Percentiles rank a stretch among this genome's conserved stretches.
Evolutionary conservation across 2,797 vertebrate species (phyloP).

Genomic region (Pygocentrus nattereri): DNA sequence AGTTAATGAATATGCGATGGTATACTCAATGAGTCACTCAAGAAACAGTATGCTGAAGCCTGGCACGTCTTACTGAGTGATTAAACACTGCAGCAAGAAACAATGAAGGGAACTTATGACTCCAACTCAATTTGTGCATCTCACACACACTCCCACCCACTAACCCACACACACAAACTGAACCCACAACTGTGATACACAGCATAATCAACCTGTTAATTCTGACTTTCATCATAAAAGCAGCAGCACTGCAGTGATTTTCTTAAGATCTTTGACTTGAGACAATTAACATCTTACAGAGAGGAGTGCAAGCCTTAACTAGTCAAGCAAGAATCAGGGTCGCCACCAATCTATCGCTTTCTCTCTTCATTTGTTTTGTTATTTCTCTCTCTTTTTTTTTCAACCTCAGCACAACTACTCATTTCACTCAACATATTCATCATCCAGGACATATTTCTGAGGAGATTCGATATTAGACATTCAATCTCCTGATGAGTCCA

Average conservation of each 20-base stretch:
- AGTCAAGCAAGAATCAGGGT: neutral
- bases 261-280: neutral
- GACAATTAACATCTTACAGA: constrained; percentile 21
- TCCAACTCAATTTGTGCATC: constrained; percentile 11
- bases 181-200: neutral
- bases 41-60: neutral
- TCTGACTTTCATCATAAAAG: constrained; percentile 14
- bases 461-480: too few species aligned
- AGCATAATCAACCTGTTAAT: constrained; percentile 41
- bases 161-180: neutral
- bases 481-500: too few species aligned
- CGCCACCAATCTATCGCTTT: neutral
- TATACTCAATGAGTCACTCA: constrained; percentile 15
- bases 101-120: neutral
- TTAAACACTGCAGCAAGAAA: constrained; percentile 22
- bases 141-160: neutral
- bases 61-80: neutral
- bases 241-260: constrained; percentile 40
- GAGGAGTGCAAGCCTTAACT: neutral
- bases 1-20: constrained; percentile 17
- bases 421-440: too few species aligned
- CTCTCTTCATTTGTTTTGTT: neutral
- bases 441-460: too few species aligned
- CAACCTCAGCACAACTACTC: too few species aligned
- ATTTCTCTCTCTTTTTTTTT: constrained; percentile 2